Evolutionary conservation across 2,888 invertebrate genomes (phyloP), one percentile per base, ranked within the genome.

Genomic region (Diplazon laetatorius): DNA sequence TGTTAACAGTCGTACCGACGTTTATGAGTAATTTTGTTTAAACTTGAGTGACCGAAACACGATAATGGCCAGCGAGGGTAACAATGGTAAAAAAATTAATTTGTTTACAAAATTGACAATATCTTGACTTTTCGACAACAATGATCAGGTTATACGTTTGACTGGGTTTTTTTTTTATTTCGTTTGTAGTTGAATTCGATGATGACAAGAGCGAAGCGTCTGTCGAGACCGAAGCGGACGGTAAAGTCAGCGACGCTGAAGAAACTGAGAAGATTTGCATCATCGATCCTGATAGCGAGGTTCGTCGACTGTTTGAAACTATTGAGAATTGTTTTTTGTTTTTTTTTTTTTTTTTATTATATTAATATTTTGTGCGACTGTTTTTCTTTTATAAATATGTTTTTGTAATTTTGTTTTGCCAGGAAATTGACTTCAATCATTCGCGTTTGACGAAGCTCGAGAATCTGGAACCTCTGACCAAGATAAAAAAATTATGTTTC

Each of bases 391-490:
- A 20, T 57, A 9, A 30, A 68, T 22, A 57, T 55, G 59, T 25
- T 55, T 16, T 35, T 30, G 39, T 55, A 37, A 9, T 46, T 50
- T 75, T 72, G 46, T 18, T 78, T 60, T 88, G 88, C 48, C 63
- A 92, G 83, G 95, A 95, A 86, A 91, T 98, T n/a, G 98, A 98
- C 89, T 93, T 98, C 81, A 98, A 97, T 91, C 98, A 98, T 89
- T 95, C 96, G 59, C 93, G 97, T 82, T 95, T 98, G 80, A 95
- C 94, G 1, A 96, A 96, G 89, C 93, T 98, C 79, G 95, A 96
- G 86, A 96, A 97, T 87, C 92, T 98, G 78, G 97, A 97, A 86
- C 94, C 94, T 0, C 91, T 98, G 22, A 93, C 92, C 42, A 93
- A 94, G 81, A 93, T 97, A 48, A 95, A 98, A 92, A 94, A 94